phyloP scores from a whole-genome alignment of 2,797 vertebrate genomes.

The Macroramphosus scolopax region DNA sequence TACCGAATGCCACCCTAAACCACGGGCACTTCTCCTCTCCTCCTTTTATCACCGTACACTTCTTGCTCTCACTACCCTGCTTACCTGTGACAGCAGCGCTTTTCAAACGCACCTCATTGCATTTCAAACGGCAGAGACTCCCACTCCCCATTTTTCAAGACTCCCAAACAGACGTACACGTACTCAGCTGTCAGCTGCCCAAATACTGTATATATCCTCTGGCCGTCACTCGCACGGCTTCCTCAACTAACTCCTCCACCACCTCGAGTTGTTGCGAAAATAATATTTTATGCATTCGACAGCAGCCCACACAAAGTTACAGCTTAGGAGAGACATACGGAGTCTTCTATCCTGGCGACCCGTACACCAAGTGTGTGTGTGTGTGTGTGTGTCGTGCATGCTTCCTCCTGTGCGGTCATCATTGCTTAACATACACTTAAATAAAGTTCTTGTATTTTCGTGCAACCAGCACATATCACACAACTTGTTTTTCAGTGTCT shows the following conservation, averaged over 20 bases:
- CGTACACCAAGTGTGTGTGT: too few relatives aligned
- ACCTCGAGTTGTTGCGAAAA: constrained; percentile 68
- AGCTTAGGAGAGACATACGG: constrained; percentile 67
- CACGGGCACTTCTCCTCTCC: constrained; percentile 62
- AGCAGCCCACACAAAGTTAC: constrained; percentile 73
- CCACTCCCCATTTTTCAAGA: constrained; percentile 66
- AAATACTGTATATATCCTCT: constrained; percentile 72
- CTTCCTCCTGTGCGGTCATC: constrained; percentile 22
- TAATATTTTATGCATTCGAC: constrained; percentile 80
- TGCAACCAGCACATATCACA: constrained; percentile 5
- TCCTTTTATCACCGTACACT: constrained; percentile 74
- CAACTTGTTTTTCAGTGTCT: constrained; percentile 31
- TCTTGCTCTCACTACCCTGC: constrained; percentile 63
- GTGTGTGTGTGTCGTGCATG: constrained; percentile 28
- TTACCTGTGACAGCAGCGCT: constrained; percentile 81
- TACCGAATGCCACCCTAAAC: constrained; percentile 69
- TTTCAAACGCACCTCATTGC: constrained; percentile 83
- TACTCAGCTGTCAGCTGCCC: constrained; percentile 78
- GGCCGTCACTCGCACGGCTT: constrained; percentile 67
- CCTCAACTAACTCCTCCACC: constrained; percentile 72
- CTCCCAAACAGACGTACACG: constrained; percentile 69
- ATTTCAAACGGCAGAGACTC: constrained; percentile 81
- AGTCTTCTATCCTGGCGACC: constrained; percentile 52
- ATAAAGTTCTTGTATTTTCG: constrained; percentile 34
- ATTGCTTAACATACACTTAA: constrained; percentile 29